Evolutionary conservation across 2,888 invertebrate genomes (phyloP), one percentile per base, ranked within the genome.

Genomic region (Lacanobia wlatinum): DNA sequence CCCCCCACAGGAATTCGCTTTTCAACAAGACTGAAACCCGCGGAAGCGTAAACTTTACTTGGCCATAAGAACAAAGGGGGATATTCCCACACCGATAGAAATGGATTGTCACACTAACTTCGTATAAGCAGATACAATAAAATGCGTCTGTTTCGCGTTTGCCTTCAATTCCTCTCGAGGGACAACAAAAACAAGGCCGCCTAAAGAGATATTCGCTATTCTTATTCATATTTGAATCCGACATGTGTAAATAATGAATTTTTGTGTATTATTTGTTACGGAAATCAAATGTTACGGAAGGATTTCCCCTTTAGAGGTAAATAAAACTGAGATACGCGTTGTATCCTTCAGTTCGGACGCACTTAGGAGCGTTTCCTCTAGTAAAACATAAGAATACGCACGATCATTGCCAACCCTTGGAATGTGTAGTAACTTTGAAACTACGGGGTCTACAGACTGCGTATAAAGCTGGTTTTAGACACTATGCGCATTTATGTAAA

Each of bases 1-100:
- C 87, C 84, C 84, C 90, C 81, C 85, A 73, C 64, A 81, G 88
- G 89, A 92, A 89, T 90, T 90, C 87, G 87, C 89, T 88, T 88
- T 89, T 90, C 87, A 87, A 89, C 83, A 73, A 76, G 73, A 63
- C 76, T 65, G 82, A 76, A 75, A 67, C 62, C 58, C 84, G 76
- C 62, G 78, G 77, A 74, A 75, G 52, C 76, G 75, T 83, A 67
- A 84, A 78, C 80, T 87, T 88, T 78, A 76, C 74, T 82, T 73
- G 50, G 62, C 59, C 73, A 61, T 68, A 75, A 76, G 81, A 76
- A 85, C 78, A 80, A 85, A 79, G 67, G 63, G 59, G 62, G 62
- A 65, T 79, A 86, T 81, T 85, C 87, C 85, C 85, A 74, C 64
- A 78, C 66, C 80, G 61, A 83, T 85, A 75, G 76, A 82, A 87